Conservation (phyloP, 2,888 invertebrate genomes). For the Drosophila histrio region DNA sequence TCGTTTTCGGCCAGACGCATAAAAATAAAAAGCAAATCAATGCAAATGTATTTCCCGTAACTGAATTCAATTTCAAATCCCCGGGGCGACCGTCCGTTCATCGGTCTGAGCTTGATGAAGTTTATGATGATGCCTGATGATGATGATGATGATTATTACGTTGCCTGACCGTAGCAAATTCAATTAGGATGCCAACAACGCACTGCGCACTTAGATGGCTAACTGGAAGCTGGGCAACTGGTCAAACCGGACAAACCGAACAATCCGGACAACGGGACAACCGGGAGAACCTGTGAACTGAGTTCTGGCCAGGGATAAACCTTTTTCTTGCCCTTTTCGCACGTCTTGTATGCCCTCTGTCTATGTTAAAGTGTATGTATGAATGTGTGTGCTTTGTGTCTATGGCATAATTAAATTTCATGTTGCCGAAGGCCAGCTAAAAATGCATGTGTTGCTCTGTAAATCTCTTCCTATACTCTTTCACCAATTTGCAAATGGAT, state of each 20-base stretch:
- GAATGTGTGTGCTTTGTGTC: slow-evolving; percentile 38
- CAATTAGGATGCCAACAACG: slow-evolving; percentile 63
- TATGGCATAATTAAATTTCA: slow-evolving; percentile 74
- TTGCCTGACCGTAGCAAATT: slow-evolving; percentile 77
- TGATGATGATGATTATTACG: slow-evolving; percentile 26
- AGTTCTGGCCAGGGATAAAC: slow-evolving; percentile 44
- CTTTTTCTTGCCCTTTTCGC: slow-evolving; percentile 60
- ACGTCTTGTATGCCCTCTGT: slow-evolving; percentile 30
- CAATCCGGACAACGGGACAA: slow-evolving; percentile 1
- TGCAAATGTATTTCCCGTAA: slow-evolving; percentile 79
- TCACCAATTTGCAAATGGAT: slow-evolving; percentile 30
- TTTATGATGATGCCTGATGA: slow-evolving; percentile 24
- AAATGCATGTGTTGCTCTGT: slow-evolving; percentile 30
- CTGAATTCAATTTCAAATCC: slow-evolving; percentile 77
- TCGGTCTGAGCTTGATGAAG: slow-evolving; percentile 32
- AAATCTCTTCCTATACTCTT: slow-evolving; percentile 39
- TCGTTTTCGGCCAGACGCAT: slow-evolving; percentile 64
- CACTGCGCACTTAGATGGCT: slow-evolving; percentile 55
- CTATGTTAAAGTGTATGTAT: slow-evolving; percentile 6
- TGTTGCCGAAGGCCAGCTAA: slow-evolving; percentile 43
- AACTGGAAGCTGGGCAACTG: slow-evolving; percentile 21
- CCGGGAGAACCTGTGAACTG: not conserved
- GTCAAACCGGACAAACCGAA: not conserved
- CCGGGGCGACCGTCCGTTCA: slow-evolving; percentile 30
- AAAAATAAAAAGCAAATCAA: slow-evolving; percentile 76